Evolutionary conservation across 2,797 vertebrate species (phyloP).

Genomic region (Tenualosa thibaudeaui): DNA sequence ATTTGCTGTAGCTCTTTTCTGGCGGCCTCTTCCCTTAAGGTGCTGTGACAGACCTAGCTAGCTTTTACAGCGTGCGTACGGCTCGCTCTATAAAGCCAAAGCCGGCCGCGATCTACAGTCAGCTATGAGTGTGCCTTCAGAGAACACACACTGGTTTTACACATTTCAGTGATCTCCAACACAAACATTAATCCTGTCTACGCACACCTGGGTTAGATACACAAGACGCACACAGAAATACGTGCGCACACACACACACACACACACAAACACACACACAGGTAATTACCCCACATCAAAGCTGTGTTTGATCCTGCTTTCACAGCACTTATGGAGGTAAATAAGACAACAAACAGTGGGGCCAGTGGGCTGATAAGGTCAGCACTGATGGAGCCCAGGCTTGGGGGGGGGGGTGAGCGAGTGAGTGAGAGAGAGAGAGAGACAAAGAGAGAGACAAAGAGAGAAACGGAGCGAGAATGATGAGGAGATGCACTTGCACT

Average conservation of each 20-base stretch:
- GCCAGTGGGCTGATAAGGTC: slow-evolving; percentile 29
- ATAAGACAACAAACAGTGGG: slow-evolving; percentile 40
- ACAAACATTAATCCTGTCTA: slow-evolving; percentile 12
- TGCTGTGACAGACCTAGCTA: not conserved
- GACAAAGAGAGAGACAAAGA: slow-evolving; percentile 2
- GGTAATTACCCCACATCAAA: slow-evolving; percentile 47
- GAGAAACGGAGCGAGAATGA: slow-evolving; percentile 28
- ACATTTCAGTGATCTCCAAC: slow-evolving; percentile 17
- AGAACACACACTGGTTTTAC: slow-evolving; percentile 32
- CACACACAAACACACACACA: slow-evolving; percentile 1
- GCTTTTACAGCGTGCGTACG: not conserved
- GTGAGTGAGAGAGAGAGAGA: slow-evolving; percentile 36
- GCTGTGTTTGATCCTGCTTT: slow-evolving; percentile 49
- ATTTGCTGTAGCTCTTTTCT: not conserved
- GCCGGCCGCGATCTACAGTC: not conserved
- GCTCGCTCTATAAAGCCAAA: not conserved
- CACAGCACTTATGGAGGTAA: slow-evolving; percentile 31
- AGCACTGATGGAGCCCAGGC: not conserved
- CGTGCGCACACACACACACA: not conserved
- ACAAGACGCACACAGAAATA: not conserved
- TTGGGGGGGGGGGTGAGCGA: not conserved
- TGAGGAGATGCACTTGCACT: slow-evolving; percentile 67
- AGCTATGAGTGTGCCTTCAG: not conserved
- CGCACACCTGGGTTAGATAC: not conserved
- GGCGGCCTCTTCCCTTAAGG: not conserved